phyloP scores from a whole-genome alignment of 2,797 vertebrate genomes.

The Luscinia luscinia region DNA sequence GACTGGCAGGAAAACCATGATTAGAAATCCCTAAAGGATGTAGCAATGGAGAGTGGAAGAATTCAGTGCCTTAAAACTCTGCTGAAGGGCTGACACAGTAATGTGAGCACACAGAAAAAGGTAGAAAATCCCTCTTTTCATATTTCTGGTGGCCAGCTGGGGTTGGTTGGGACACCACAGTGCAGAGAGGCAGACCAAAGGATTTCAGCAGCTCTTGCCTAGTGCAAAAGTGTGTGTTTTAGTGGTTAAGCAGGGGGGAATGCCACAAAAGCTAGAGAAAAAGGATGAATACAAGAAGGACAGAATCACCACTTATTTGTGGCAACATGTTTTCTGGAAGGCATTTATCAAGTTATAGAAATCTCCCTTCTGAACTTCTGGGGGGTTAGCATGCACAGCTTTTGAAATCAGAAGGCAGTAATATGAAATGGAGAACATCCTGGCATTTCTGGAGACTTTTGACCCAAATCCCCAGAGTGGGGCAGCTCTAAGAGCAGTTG shows the following conservation, averaged over 20 bases:
- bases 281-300: not conserved
- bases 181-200: not conserved
- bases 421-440: not conserved
- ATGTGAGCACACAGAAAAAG: not conserved
- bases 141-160: rapidly evolving
- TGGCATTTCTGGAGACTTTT: not conserved
- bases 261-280: not conserved
- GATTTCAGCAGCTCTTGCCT: not conserved
- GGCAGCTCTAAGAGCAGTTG: not conserved
- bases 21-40: not conserved
- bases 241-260: not conserved
- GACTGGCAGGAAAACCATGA: slow-evolving; percentile 1
- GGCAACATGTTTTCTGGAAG: not conserved
- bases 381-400: not conserved
- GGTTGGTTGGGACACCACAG: not conserved
- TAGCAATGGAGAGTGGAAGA: not conserved
- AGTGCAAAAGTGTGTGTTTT: not conserved
- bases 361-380: not conserved
- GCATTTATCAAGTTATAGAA: not conserved
- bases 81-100: not conserved
- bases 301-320: not conserved
- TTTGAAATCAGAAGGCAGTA: not conserved
- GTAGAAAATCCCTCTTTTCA: not conserved
- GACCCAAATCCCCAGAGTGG: not conserved
- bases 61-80: not conserved